phyloP scores from a whole-genome alignment of 2,888 invertebrate species.

The Poecilobothrus nobilitatus region DNA sequence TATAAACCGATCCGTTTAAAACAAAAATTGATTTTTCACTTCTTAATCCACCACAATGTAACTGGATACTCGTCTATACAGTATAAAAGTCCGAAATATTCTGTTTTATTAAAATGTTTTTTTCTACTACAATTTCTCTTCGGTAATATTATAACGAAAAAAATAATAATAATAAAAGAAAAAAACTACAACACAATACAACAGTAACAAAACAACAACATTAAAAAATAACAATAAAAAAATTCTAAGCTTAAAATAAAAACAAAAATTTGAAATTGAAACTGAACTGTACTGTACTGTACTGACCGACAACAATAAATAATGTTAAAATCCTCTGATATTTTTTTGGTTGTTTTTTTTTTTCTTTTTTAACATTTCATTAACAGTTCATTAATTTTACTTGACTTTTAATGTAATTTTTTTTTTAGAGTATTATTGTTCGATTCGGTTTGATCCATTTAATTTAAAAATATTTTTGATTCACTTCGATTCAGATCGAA shows the following conservation, averaged over 20 bases:
- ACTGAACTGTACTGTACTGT: background rate
- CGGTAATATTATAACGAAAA: too few species aligned
- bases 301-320: conserved; percentile 3
- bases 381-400: too few species aligned
- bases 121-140: background rate
- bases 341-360: too few species aligned
- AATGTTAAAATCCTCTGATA: background rate
- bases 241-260: conserved; percentile 1
- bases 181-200: background rate
- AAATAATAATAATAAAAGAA: too few species aligned
- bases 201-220: background rate
- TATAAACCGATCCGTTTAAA: too few species aligned
- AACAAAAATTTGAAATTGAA: background rate
- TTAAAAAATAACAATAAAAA: background rate
- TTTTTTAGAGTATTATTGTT: too few species aligned
- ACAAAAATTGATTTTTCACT: background rate
- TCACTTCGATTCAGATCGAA: too few species aligned
- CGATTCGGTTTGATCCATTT: too few species aligned
- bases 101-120: background rate
- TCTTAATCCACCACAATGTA: background rate
- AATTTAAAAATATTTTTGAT: too few species aligned
- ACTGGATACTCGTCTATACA: background rate
- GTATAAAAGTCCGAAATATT: conserved; percentile 1
- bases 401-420: too few species aligned
- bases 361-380: too few species aligned